These are phyloP conservation scores for Heterodera schachtii DNA, from an alignment of 1,140 invertebrate species.

Conservation along the genomic window DNA sequence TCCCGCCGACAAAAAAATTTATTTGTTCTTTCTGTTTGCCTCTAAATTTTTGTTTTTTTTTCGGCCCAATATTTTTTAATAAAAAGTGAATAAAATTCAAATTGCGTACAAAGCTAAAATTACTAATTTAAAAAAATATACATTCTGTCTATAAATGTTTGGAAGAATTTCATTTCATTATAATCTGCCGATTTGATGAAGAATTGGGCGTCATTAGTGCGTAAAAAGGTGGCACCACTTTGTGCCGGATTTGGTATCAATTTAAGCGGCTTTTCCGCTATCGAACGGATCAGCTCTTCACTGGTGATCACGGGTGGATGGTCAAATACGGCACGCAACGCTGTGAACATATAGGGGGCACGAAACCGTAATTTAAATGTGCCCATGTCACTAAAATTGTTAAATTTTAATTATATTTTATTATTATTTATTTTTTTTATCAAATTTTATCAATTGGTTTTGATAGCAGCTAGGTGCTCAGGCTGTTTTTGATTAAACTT, in stretches of 20 bases:
- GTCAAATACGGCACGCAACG: neutral
- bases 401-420: no score
- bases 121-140: neutral
- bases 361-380: neutral
- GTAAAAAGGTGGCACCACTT: conserved; percentile 1
- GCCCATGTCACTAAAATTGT: neutral
- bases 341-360: neutral
- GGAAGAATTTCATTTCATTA: neutral
- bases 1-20: neutral
- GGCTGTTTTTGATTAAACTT: no score
- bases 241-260: neutral
- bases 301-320: neutral
- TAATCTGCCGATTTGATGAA: neutral
- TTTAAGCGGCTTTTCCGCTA: neutral
- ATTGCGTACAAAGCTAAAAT: no score
- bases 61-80: no score
- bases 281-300: neutral
- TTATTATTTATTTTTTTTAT: no score
- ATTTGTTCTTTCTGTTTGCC: neutral
- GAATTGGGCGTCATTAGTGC: neutral
- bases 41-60: neutral
- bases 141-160: neutral
- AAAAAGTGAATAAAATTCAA: no score
- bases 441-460: no score
- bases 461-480: no score